Base-by-base conservation (phyloP, 2,113 vertebrate genomes). In the Calonectris borealis region DNA sequence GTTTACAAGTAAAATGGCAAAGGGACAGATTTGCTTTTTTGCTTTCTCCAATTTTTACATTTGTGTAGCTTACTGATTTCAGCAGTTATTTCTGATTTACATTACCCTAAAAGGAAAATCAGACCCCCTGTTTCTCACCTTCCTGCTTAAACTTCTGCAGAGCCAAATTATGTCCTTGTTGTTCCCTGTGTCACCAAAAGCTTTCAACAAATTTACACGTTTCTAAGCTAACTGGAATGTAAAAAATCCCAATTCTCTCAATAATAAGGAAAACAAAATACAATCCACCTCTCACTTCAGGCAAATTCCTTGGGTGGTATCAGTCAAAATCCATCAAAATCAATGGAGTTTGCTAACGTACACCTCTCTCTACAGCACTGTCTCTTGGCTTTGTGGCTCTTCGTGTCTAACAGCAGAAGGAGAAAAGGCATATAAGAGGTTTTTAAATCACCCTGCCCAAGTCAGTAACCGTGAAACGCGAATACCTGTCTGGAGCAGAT, bases 1-100 rank as follows among this genome's bases (percentile, higher is more conserved):
- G 84, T 95, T 95, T 91, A 95, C 87, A 95, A 87, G 81, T 58
- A 77, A 95, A 96, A 88, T 60, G 82, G 55, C 93, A 96, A 94
- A 78, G 75, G 78, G 38, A 61, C 29, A 70, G 66, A n/a, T 60
- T 80, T 88, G 86, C 58, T 89, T 95, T 95, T 92, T 95, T 87
- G 66, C 89, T 70, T 95, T 80, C 75, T 83, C 24, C n/a, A 21
- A 16, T 68, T 83, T 84, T 66, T 85, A 46, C 36, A 68, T n/a
- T 85, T 79, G 34, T 70, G 66, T 77, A 94, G 57, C 86, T 93
- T 77, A 69, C 52, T 73, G 32, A 79, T 85, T 96, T 82, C 88
- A 79, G 64, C 12, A 46, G 20, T 76, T 76, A 85, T 81, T 97
- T 92, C 69, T 86, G 25, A 91, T 70, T 77, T 64, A 52, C 46